Evolutionary conservation across 2,888 invertebrate genomes (phyloP).

Genomic region (Cheilosia grossa): DNA sequence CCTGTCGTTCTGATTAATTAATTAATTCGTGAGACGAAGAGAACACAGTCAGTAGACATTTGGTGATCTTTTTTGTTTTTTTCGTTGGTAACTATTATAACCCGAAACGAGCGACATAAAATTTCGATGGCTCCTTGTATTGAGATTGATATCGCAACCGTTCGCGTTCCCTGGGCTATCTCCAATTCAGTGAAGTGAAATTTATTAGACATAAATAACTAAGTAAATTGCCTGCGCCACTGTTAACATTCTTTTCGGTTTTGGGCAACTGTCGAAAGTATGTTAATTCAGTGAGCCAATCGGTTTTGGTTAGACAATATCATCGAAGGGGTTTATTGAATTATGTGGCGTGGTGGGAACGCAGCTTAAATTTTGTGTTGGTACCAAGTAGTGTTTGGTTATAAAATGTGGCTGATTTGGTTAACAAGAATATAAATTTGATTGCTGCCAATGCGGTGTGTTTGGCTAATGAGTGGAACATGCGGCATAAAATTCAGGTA

Average conservation of each 20-base stretch:
- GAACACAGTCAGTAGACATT: constrained; percentile 57
- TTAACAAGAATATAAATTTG: no score
- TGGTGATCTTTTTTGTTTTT: constrained; percentile 56
- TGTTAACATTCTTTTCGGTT: constrained; percentile 46
- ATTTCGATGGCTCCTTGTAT: constrained; percentile 61
- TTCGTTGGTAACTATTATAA: not conserved
- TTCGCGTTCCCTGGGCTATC: constrained; percentile 21
- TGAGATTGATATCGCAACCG: constrained; percentile 61
- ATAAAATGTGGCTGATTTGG: no score
- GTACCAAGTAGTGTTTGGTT: not conserved
- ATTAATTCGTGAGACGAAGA: constrained; percentile 54
- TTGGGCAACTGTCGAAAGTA: constrained; percentile 53
- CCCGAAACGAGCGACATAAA: constrained; percentile 19
- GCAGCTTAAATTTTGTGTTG: not conserved
- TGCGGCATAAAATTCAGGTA: no score
- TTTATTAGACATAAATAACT: constrained; percentile 63
- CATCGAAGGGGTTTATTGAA: constrained; percentile 20
- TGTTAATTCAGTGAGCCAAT: constrained; percentile 63
- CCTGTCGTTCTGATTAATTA: constrained; percentile 60
- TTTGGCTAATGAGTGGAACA: no score
- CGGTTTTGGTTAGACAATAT: constrained; percentile 40
- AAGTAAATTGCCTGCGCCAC: constrained; percentile 53
- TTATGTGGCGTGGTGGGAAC: constrained; percentile 22
- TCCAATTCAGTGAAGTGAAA: constrained; percentile 53
- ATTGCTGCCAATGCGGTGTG: no score